Base-by-base conservation (phyloP, 1,140 invertebrate species). In the Archivesica marissinica region DNA sequence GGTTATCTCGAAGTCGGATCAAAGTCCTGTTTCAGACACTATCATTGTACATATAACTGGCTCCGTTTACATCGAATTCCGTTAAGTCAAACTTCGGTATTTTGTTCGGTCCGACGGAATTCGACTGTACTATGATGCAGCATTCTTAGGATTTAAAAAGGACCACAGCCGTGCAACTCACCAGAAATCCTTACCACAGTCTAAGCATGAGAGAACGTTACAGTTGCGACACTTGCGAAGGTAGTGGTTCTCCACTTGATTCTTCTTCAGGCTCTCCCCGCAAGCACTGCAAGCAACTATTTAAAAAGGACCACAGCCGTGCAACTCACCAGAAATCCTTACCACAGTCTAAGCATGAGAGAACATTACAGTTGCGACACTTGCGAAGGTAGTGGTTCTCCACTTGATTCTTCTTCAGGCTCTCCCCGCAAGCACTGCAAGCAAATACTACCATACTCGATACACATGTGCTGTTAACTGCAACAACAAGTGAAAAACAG, bases 381-480 rank as follows among this genome's bases (percentile, higher is more conserved):
- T 96, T 88, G 20, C 80, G 85, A 25, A 95, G 95, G 81, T 95
- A 95, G 94, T 99, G 98, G 92, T 98, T 98, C 85, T 97, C 97
- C 2, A 99, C 97, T 93, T 97, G 96, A 39, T 97, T 97, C 91
- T 99, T 99, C 91, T 98, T 97, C 0, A 99, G 92, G 28, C 97
- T 96, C 78, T 98, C 97, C 0, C 97, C 97, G 93, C 98, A 99
- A 87, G 96, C 95, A 90, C 97, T 97, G 93, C 98, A 99, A 20
- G 97, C 97, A 92, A 99, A 99, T 33, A 98, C 96, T 44, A 98
- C 97, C 98, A 99, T 98, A 23, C 39, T 88, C n/a, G n/a, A n/a
- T n/a, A n/a, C n/a, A n/a, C n/a, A n/a, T n/a, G n/a, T n/a, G n/a
- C n/a, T n/a, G n/a, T n/a, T n/a, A n/a, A n/a, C n/a, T n/a, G n/a